A percentile compares a stretch with the other conserved stretches of the same genome.
Evolutionary conservation across 1,140 invertebrate species (phyloP).

Genomic region (Lamellibrachia luymesi): DNA sequence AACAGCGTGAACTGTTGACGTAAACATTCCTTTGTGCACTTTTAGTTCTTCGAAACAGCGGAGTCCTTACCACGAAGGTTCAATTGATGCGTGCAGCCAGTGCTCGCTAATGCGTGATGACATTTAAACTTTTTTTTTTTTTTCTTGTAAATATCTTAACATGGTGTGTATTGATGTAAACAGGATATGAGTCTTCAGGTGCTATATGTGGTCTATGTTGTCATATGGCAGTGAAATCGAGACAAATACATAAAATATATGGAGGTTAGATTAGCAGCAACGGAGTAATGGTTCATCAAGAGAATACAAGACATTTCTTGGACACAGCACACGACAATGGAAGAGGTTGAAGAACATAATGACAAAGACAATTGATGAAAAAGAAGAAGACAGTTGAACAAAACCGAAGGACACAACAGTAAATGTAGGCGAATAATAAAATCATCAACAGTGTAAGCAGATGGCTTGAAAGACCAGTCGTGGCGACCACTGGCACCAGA

Average conservation of each 20-base stretch:
- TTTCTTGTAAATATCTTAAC: neutral
- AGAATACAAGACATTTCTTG: neutral
- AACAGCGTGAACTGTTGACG: neutral
- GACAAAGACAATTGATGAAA: neutral
- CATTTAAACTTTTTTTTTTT: neutral
- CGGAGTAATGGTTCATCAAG: neutral
- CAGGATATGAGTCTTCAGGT: neutral
- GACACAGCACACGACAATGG: neutral
- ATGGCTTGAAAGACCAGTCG: neutral
- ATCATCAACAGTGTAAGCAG: neutral
- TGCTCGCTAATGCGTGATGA: too few relatives aligned
- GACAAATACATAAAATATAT: neutral
- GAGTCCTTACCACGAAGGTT: neutral
- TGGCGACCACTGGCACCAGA: too few relatives aligned
- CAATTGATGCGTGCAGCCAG: neutral
- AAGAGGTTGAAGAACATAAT: neutral
- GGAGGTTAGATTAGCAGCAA: neutral
- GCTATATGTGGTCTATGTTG: neutral
- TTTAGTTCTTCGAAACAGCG: neutral
- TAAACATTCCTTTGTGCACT: neutral
- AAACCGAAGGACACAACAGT: neutral
- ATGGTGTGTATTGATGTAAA: neutral
- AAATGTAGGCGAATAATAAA: too few relatives aligned
- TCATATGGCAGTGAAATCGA: neutral
- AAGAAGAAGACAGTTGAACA: neutral